These are phyloP conservation scores for Leptatherina wallacei DNA, from an alignment of 2,797 vertebrate genomes.

Conservation along the genomic window DNA sequence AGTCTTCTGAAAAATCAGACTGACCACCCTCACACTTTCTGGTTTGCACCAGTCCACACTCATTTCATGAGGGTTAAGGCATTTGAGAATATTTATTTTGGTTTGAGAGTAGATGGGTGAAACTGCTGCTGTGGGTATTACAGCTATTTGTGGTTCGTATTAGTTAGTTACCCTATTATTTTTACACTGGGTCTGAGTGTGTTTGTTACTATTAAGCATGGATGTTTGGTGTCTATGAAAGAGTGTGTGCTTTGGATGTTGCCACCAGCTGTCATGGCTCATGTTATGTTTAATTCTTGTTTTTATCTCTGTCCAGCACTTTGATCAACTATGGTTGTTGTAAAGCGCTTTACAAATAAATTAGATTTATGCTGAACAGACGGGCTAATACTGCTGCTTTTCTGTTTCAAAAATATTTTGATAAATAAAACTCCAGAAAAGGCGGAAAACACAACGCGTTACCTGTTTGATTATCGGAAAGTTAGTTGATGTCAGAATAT, in stretches of 20 bases:
- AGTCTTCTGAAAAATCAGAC: slow-evolving; percentile 15
- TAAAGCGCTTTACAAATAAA: too few relatives aligned
- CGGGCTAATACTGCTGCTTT: background rate
- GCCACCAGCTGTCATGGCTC: slow-evolving; percentile 44
- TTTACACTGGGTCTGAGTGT: slow-evolving; percentile 51
- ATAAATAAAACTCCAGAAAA: background rate
- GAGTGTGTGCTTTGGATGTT: slow-evolving; percentile 45
- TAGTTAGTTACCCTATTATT: slow-evolving; percentile 29
- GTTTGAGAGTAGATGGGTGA: slow-evolving; percentile 33
- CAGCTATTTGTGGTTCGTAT: slow-evolving; percentile 46
- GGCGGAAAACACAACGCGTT: background rate
- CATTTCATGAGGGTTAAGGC: slow-evolving; percentile 18
- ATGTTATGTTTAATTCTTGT: background rate
- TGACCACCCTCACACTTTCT: slow-evolving; percentile 12
- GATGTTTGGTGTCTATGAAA: slow-evolving; percentile 24
- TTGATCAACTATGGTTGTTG: too few relatives aligned
- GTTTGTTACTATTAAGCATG: slow-evolving; percentile 24
- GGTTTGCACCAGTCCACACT: slow-evolving; percentile 6
- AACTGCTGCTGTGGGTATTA: slow-evolving; percentile 28
- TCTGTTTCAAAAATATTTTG: background rate
- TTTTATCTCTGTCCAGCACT: too few relatives aligned
- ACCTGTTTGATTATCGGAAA: background rate
- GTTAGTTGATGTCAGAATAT: background rate
- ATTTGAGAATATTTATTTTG: slow-evolving; percentile 39
- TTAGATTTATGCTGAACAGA: slow-evolving; percentile 4